A percentile compares a stretch with the other conserved stretches of the same genome.
Conservation (phyloP, 2,797 vertebrate genomes). For the Protosalanx chinensis region DNA sequence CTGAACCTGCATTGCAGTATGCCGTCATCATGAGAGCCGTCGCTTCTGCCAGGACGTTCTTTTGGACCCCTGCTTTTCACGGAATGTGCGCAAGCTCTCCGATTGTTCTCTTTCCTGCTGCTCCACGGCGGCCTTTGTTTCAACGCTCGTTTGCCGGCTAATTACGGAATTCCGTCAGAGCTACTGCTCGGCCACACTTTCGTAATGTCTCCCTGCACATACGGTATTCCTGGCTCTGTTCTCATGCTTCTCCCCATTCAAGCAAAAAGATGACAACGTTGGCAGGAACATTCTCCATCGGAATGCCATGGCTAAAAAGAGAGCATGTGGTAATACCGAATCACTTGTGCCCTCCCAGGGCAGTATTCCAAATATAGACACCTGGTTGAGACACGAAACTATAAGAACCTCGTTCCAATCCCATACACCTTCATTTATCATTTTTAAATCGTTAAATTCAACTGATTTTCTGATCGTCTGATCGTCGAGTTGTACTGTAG, state of each 20-base stretch:
- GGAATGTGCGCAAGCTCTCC: slow-evolving; percentile 71
- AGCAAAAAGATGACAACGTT: slow-evolving; percentile 32
- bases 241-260: slow-evolving; percentile 53
- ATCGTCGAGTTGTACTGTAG: no score
- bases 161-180: slow-evolving; percentile 77
- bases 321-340: slow-evolving; percentile 36
- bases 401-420: slow-evolving; percentile 31
- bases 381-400: neutral
- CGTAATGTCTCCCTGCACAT: slow-evolving; percentile 60
- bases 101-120: slow-evolving; percentile 80
- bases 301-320: slow-evolving; percentile 54
- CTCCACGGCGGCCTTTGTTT: slow-evolving; percentile 74
- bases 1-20: neutral
- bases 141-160: slow-evolving; percentile 59
- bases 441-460: no score
- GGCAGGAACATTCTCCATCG: slow-evolving; percentile 50
- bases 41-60: neutral
- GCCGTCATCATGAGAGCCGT: neutral
- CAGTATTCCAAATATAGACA: slow-evolving; percentile 24
- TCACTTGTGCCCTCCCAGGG: slow-evolving; percentile 19
- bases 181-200: slow-evolving; percentile 42
- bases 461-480: no score
- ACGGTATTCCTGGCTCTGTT: slow-evolving; percentile 69
- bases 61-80: slow-evolving; percentile 69
- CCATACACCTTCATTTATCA: slow-evolving; percentile 4